Conservation (phyloP, 2,888 invertebrate species). For the Eilema depressum region DNA sequence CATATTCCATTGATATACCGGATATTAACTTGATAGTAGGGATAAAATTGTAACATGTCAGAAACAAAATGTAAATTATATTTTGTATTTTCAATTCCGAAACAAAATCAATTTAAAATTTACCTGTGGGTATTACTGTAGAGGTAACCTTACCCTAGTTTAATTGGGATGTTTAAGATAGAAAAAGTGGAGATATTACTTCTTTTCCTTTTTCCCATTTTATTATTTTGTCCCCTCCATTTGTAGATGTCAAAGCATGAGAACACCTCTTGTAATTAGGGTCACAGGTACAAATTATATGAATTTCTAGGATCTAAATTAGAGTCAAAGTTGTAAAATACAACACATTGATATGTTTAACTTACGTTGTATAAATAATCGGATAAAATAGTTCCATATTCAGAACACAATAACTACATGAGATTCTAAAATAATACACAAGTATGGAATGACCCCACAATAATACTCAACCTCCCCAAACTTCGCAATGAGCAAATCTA, state of each 20-base stretch:
- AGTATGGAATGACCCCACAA: not conserved
- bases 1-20: not conserved
- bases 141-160: too few species aligned
- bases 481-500: not conserved
- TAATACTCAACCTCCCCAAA: not conserved
- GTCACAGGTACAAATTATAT: too few species aligned
- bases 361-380: not conserved
- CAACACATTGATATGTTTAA: not conserved
- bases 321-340: too few species aligned
- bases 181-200: too few species aligned
- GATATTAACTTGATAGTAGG: slow-evolving; percentile 2
- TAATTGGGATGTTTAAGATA: too few species aligned
- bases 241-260: too few species aligned
- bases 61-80: not conserved
- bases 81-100: not conserved
- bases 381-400: not conserved
- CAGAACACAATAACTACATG: too few species aligned
- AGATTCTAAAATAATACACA: not conserved
- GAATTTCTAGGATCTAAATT: too few species aligned
- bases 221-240: too few species aligned
- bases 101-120: not conserved
- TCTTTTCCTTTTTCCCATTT: too few species aligned
- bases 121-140: too few species aligned
- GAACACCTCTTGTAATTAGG: too few species aligned
- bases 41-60: not conserved